These are phyloP conservation scores for Rostratula benghalensis DNA, from an alignment of 2,113 vertebrate genomes.

Conservation along the genomic window DNA sequence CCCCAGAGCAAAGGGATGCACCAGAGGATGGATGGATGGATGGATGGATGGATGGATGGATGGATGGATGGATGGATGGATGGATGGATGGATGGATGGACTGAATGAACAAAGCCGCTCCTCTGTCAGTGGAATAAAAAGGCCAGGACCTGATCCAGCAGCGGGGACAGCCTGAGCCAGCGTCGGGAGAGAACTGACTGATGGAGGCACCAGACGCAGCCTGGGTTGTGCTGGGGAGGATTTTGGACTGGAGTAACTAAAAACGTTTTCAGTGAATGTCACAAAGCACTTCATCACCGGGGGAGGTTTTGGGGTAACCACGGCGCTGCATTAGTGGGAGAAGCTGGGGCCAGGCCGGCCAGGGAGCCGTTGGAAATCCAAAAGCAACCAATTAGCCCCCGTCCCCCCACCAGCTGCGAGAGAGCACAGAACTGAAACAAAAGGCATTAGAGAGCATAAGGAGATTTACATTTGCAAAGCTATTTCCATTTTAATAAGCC, in stretches of 20 bases:
- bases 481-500: slow-evolving; percentile 59
- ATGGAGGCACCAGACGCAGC: not conserved
- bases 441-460: slow-evolving; percentile 51
- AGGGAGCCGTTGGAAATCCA: not conserved
- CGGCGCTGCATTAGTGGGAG: fast-evolving
- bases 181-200: not conserved
- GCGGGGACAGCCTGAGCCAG: fast-evolving
- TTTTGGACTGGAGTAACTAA: not conserved
- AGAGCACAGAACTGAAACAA: not conserved
- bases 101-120: not conserved
- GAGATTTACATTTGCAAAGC: slow-evolving; percentile 59
- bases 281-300: not conserved
- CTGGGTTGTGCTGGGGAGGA: not conserved
- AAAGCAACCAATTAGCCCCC: not conserved
- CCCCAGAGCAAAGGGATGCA: not conserved
- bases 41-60: not conserved
- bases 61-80: not conserved
- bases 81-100: not conserved
- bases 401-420: not conserved
- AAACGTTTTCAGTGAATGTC: not conserved
- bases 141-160: not conserved
- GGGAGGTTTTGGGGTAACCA: not conserved
- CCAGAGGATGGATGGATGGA: not conserved
- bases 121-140: not conserved
- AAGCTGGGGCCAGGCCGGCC: fast-evolving